Percentiles rank a stretch among this genome's conserved stretches.
Conservation (phyloP, 2,113 vertebrate genomes). For the Bambusicola thoracicus region DNA sequence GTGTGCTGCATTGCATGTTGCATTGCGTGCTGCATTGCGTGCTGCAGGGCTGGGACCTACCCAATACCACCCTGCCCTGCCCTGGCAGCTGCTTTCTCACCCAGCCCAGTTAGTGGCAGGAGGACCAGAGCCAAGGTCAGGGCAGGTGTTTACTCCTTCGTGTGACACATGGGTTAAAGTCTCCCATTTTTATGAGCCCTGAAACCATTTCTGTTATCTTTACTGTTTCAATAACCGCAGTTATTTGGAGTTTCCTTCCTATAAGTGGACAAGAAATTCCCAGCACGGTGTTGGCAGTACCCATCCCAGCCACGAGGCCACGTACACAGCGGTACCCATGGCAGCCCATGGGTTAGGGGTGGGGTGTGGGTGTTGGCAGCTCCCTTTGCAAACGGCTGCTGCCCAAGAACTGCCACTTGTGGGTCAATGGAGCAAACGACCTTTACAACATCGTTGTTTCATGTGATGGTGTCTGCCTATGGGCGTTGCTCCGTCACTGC, state of each 20-base stretch:
- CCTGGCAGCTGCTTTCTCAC: accelerated
- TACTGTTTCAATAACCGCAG: accelerated
- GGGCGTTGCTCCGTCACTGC: too few relatives aligned
- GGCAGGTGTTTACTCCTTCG: neutral
- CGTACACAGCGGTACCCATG: accelerated
- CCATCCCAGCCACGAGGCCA: neutral
- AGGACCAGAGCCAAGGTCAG: accelerated
- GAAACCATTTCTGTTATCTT: slow-evolving; percentile 8
- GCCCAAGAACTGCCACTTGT: accelerated
- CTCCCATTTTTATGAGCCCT: neutral
- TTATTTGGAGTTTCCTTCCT: neutral
- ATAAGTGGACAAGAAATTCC: accelerated
- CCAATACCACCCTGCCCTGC: neutral
- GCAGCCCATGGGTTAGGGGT: neutral
- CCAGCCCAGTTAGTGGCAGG: accelerated
- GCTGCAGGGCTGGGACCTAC: neutral
- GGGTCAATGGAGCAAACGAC: accelerated
- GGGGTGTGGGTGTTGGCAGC: accelerated
- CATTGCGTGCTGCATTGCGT: too few relatives aligned
- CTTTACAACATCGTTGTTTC: accelerated
- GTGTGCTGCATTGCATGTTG: too few relatives aligned
- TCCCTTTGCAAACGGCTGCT: accelerated
- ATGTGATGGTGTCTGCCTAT: neutral
- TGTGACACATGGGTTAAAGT: slow-evolving; percentile 3
- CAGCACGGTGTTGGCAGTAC: accelerated